Percentiles rank a stretch among this genome's conserved stretches.
Conservation (phyloP, 2,888 invertebrate species). For the Druceiella hillmani region DNA sequence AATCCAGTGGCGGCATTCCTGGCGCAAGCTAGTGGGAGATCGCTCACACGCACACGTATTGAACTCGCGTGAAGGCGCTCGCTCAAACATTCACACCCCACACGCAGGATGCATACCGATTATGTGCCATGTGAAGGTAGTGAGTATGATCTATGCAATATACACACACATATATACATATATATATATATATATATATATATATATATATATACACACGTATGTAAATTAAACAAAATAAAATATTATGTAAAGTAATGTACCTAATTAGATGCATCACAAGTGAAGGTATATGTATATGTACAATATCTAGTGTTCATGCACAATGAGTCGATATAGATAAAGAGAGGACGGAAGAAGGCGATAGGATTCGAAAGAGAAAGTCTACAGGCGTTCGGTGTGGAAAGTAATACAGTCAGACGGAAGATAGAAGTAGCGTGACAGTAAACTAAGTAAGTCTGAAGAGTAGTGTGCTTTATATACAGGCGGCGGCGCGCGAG, state of each 20-base stretch:
- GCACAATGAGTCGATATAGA: conserved; percentile 45
- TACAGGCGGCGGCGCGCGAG: conserved; percentile 35
- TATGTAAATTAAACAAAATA: too few species aligned
- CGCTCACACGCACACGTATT: conserved; percentile 68
- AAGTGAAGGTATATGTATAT: not conserved
- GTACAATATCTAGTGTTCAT: conserved; percentile 52
- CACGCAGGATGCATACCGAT: too few species aligned
- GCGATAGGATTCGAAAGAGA: conserved; percentile 44
- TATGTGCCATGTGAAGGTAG: too few species aligned
- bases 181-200: too few species aligned
- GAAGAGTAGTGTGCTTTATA: conserved; percentile 36
- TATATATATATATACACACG: too few species aligned
- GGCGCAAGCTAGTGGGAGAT: conserved; percentile 24
- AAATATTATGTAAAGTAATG: too few species aligned
- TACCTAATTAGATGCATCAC: not conserved
- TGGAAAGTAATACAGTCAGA: conserved; percentile 45
- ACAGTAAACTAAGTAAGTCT: conserved; percentile 33
- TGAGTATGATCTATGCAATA: too few species aligned
- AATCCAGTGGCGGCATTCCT: conserved; percentile 6
- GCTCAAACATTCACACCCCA: too few species aligned
- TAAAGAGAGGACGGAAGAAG: conserved; percentile 48
- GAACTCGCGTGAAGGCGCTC: too few species aligned
- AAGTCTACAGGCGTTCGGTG: conserved; percentile 47
- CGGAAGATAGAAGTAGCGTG: conserved; percentile 48
- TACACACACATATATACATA: too few species aligned